These are phyloP conservation scores for Cotesia vestalis DNA, from an alignment of 1,140 invertebrate genomes.

Conservation along the genomic window DNA sequence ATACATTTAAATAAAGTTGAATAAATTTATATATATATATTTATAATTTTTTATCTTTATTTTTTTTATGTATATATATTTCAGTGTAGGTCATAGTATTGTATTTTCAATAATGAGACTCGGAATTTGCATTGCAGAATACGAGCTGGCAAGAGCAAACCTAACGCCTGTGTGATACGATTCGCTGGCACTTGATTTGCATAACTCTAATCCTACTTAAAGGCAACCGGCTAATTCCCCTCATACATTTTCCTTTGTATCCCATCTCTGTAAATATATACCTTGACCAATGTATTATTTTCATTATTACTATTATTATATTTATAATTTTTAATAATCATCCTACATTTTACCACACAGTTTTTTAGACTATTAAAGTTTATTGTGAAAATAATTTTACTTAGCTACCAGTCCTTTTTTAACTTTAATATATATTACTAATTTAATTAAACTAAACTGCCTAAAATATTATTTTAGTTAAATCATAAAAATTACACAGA, in stretches of 20 bases:
- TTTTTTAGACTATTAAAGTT: too few relatives aligned
- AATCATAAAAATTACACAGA: too few relatives aligned
- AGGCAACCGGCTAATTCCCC: constrained; percentile 50
- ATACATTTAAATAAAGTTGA: not conserved
- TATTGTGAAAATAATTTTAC: too few relatives aligned
- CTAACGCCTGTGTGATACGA: constrained; percentile 42
- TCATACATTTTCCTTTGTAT: constrained; percentile 51
- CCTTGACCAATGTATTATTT: constrained; percentile 28
- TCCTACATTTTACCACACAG: too few relatives aligned
- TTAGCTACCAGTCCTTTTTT: too few relatives aligned
- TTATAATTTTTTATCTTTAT: not conserved
- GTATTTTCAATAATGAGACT: constrained; percentile 3
- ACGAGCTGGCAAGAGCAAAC: constrained; percentile 32
- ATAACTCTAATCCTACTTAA: constrained; percentile 61
- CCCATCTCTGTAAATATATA: constrained; percentile 23
- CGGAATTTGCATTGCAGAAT: constrained; percentile 7
- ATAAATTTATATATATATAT: not conserved
- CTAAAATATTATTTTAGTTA: too few relatives aligned
- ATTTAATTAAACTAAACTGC: too few relatives aligned
- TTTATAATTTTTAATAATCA: too few relatives aligned
- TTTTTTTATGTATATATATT: not conserved
- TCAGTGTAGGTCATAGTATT: not conserved
- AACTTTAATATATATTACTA: too few relatives aligned
- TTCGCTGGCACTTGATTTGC: constrained; percentile 57
- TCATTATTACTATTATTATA: too few relatives aligned